A percentile compares a stretch with the other conserved stretches of the same genome.
phyloP scores from a whole-genome alignment of 2,113 vertebrate genomes.

The Physeter macrocephalus region DNA sequence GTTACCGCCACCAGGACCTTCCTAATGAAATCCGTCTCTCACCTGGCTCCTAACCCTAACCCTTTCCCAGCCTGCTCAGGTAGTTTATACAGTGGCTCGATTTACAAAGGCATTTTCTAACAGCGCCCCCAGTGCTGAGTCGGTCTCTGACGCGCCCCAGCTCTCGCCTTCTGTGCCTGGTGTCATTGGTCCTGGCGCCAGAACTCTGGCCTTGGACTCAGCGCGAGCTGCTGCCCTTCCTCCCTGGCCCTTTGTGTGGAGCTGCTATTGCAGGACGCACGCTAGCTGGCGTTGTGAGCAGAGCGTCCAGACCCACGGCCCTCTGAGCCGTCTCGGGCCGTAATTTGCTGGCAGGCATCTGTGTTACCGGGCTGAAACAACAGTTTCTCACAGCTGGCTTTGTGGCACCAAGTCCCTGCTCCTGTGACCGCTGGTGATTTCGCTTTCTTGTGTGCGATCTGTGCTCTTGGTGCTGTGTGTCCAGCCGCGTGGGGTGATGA shows the following conservation, averaged over 20 bases:
- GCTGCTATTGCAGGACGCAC: not conserved
- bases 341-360: constrained; percentile 73
- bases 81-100: constrained; percentile 68
- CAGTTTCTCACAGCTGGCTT: constrained; percentile 69
- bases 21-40: constrained; percentile 65
- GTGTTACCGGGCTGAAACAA: constrained; percentile 49
- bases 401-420: constrained; percentile 41
- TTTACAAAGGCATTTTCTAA: constrained; percentile 61
- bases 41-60: not conserved
- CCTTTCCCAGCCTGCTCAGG: not conserved
- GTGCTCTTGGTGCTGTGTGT: constrained; percentile 16
- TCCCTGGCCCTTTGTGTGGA: constrained; percentile 4
- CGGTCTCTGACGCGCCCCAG: constrained; percentile 1
- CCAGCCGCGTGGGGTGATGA: not conserved
- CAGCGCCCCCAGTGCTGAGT: not conserved
- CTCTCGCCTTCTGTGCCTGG: constrained; percentile 36
- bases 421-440: constrained; percentile 35
- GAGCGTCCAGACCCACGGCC: not conserved
- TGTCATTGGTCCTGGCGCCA: constrained; percentile 2
- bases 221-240: not conserved
- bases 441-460: not conserved
- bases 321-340: constrained; percentile 8
- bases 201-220: not conserved
- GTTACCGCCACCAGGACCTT: constrained; percentile 75
- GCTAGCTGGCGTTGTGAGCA: constrained; percentile 49